These are phyloP conservation scores for Drosophila saltans DNA, from an alignment of 1,140 invertebrate genomes.

Conservation along the genomic window DNA sequence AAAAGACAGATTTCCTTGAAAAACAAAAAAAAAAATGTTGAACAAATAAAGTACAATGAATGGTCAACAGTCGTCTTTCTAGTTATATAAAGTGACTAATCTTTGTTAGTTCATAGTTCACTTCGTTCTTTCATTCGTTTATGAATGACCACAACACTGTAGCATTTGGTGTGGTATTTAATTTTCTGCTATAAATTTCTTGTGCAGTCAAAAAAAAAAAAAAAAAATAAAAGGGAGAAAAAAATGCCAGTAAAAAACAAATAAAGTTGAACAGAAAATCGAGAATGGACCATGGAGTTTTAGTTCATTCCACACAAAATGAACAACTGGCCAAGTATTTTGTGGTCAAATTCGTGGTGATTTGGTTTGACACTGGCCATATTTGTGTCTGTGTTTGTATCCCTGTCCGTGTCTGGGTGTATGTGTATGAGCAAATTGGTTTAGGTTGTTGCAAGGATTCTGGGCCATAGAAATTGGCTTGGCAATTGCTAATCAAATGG, in stretches of 20 bases:
- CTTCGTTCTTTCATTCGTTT: too few relatives aligned
- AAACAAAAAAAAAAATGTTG: not conserved
- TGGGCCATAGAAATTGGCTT: slow-evolving; percentile 56
- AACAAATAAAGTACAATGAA: not conserved
- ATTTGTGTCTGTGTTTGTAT: slow-evolving; percentile 36
- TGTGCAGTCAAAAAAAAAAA: slow-evolving; percentile 8
- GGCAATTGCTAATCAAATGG: slow-evolving; percentile 58
- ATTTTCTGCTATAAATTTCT: slow-evolving; percentile 72
- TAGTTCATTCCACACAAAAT: slow-evolving; percentile 42
- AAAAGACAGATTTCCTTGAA: not conserved
- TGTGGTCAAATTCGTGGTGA: slow-evolving; percentile 57
- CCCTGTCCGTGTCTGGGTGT: slow-evolving; percentile 2
- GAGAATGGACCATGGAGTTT: slow-evolving; percentile 27
- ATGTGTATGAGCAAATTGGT: slow-evolving; percentile 54
- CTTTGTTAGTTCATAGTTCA: not conserved
- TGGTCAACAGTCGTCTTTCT: not conserved
- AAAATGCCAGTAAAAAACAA: slow-evolving; percentile 42
- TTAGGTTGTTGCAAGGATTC: slow-evolving; percentile 37
- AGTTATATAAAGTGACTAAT: not conserved
- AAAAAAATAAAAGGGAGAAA: too few relatives aligned
- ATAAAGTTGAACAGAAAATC: slow-evolving; percentile 33
- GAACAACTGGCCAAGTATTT: slow-evolving; percentile 65
- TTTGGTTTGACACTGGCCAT: slow-evolving; percentile 32
- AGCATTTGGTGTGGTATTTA: slow-evolving; percentile 56
- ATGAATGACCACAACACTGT: not conserved